Evolutionary conservation across 2,888 invertebrate species (phyloP).

Genomic region (Leucophenga maculata): DNA sequence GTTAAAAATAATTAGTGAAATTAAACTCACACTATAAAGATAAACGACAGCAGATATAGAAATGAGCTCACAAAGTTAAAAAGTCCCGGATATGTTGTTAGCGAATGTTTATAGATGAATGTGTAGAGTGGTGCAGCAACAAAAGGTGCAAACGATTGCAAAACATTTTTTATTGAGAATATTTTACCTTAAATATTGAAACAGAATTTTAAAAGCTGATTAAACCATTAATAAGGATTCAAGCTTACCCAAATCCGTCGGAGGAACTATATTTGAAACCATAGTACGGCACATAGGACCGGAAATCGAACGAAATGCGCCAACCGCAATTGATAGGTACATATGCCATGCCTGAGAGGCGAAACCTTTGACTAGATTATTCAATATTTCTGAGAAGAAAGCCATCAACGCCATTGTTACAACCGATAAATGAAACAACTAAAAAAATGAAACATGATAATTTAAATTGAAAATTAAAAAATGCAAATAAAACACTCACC

Average conservation of each 20-base stretch:
- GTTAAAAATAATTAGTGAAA: neutral
- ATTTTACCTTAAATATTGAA: constrained; percentile 74
- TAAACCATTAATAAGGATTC: neutral
- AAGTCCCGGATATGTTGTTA: constrained; percentile 75
- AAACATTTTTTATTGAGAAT: constrained; percentile 78
- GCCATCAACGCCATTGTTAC: constrained; percentile 64
- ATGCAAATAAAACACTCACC: constrained; percentile 40
- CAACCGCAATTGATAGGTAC: constrained; percentile 60
- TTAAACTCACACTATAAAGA: constrained; percentile 61
- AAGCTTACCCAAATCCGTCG: constrained; percentile 70
- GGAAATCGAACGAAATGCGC: constrained; percentile 62
- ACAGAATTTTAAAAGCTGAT: neutral
- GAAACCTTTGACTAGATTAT: constrained; percentile 61
- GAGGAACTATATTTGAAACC: constrained; percentile 68
- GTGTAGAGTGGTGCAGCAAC: constrained; percentile 78
- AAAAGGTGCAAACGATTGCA: constrained; percentile 79
- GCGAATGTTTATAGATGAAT: constrained; percentile 76
- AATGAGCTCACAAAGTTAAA: constrained; percentile 75
- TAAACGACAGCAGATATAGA: constrained; percentile 68
- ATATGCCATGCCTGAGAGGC: constrained; percentile 67
- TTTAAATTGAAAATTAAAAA: neutral
- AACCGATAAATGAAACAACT: constrained; percentile 67
- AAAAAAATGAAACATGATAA: constrained; percentile 33
- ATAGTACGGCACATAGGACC: constrained; percentile 71
- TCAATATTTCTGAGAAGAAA: constrained; percentile 60